Percentiles rank a stretch among this genome's conserved stretches.
phyloP scores from a whole-genome alignment of 2,797 vertebrate species.

The Sebastes aleutianus region DNA sequence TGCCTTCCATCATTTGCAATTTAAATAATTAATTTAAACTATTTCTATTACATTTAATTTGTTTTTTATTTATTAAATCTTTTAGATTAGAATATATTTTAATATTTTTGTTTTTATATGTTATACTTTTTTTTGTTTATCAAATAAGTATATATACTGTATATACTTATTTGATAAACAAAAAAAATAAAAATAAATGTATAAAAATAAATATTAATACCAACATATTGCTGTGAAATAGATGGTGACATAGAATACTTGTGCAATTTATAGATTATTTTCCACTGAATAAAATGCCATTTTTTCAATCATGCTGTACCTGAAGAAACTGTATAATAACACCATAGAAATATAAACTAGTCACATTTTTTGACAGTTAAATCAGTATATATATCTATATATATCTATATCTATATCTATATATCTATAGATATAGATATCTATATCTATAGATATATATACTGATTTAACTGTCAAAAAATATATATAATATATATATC shows the following conservation, averaged over 20 bases:
- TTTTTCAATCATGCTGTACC: constrained; percentile 50
- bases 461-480: constrained; percentile 15
- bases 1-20: neutral
- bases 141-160: no score
- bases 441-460: no score
- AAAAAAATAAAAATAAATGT: constrained; percentile 36
- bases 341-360: constrained; percentile 49
- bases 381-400: neutral
- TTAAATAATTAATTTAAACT: neutral
- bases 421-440: no score
- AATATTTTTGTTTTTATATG: no score
- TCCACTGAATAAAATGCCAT: constrained; percentile 37
- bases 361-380: constrained; percentile 14
- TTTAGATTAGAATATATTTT: neutral
- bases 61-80: rapidly evolving
- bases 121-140: no score
- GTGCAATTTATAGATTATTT: constrained; percentile 58
- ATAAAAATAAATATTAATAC: constrained; percentile 70
- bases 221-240: constrained; percentile 60
- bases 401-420: no score
- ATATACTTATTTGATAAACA: no score
- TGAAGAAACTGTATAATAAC: constrained; percentile 52
- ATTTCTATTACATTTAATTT: neutral
- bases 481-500: no score
- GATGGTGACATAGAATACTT: constrained; percentile 54